Evolutionary conservation across 2,888 invertebrate genomes (phyloP).

Genomic region (Lamellibrachia columna): DNA sequence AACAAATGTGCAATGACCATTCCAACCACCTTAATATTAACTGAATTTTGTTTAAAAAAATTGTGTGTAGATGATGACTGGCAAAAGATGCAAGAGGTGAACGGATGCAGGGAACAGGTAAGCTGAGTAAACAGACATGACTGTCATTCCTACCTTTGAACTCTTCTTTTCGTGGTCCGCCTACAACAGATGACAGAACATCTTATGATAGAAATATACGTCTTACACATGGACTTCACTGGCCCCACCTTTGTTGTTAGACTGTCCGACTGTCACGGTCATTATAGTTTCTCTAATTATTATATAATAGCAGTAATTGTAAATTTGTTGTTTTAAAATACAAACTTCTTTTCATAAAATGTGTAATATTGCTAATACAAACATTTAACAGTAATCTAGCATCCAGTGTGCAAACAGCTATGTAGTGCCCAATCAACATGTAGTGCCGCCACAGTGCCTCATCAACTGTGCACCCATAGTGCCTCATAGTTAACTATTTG

Average conservation of each 20-base stretch:
- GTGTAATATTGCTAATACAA: neutral
- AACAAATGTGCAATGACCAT: neutral
- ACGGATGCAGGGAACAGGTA: neutral
- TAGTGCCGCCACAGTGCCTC: neutral
- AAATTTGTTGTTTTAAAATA: neutral
- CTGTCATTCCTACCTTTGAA: neutral
- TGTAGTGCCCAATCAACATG: neutral
- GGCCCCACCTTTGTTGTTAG: neutral
- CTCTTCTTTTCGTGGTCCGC: slow-evolving; percentile 6
- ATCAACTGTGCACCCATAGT: neutral
- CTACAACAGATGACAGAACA: neutral
- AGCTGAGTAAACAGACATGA: neutral
- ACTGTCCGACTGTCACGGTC: neutral
- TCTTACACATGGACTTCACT: neutral
- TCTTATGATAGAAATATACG: neutral
- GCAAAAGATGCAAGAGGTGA: neutral
- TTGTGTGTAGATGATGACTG: slow-evolving; percentile 3
- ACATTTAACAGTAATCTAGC: neutral
- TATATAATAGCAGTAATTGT: neutral
- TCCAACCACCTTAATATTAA: neutral
- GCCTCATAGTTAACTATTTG: neutral
- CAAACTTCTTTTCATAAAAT: neutral
- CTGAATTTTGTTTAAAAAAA: neutral
- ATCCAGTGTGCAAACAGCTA: too few relatives aligned
- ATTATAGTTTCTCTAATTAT: neutral